Evolutionary conservation across 2,888 invertebrate genomes (phyloP), one percentile per base, ranked within the genome.

Genomic region (Diarsia brunnea): DNA sequence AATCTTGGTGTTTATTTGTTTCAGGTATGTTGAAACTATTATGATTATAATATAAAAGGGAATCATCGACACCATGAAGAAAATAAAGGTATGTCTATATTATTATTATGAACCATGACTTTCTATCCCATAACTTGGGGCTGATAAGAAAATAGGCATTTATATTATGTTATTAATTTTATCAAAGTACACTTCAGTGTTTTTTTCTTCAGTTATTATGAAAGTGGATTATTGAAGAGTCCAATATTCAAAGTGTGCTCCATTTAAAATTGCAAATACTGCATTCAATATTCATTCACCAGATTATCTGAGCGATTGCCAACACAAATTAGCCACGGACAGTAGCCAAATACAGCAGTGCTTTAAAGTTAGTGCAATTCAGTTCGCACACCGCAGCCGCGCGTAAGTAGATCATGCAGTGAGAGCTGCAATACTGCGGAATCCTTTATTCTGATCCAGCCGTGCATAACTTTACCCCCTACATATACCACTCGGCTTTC

Each of bases 271-370:
- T 65, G 47, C 49, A 75, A 66, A 58, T 66, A 76, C 24, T 47
- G n/a, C 45, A 38, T 82, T 51, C 53, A 71, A 69, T 69, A 66
- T 72, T 63, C 43, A 69, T 73, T 67, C 79, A 45, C 45, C 38
- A 75, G 64, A 68, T 76, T 68, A 73, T 73, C 70, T 51, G 67
- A 75, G 55, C 64, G 69, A 84, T 73, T 74, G 72, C 64, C 69
- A 84, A 81, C 65, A 81, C 76, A 68, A 84, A 81, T 82, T 84
- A 82, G 61, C 67, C 67, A 76, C 76, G 72, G 73, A 12, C 73
- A 53, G 72, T 61, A 53, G 60, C 45, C 81, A 76, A 81, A 73
- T 55, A 82, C 61, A 82, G 66, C 72, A 53, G n/a, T 7, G 61
- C 47, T 55, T 24, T 64, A 74, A 80, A 68, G 71, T 65, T 61